Conservation (phyloP, 2,113 vertebrate genomes). For the Hyperopisus bebe region DNA sequence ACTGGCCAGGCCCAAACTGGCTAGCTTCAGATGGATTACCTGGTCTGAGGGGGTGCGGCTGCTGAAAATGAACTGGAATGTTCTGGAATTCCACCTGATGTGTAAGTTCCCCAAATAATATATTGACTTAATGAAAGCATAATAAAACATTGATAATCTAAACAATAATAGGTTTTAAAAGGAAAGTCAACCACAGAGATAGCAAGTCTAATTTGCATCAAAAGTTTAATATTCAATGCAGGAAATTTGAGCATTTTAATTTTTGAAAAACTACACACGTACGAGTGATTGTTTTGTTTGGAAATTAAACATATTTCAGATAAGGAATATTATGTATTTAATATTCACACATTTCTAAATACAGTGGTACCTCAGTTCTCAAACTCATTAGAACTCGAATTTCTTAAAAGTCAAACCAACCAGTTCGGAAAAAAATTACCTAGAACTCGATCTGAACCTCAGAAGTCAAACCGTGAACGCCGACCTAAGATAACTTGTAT, state of each 20-base stretch:
- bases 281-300: neutral
- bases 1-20: neutral
- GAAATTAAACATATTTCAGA: neutral
- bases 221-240: neutral
- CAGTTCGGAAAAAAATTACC: too few species aligned
- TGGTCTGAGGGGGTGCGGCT: neutral
- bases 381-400: too few species aligned
- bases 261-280: neutral
- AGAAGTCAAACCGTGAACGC: too few species aligned
- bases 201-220: neutral
- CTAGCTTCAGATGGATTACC: neutral
- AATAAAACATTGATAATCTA: neutral
- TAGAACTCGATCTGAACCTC: too few species aligned
- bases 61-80: neutral
- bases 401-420: too few species aligned
- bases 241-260: neutral
- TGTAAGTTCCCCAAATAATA: neutral
- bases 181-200: neutral
- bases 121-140: neutral
- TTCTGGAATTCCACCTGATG: neutral
- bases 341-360: neutral
- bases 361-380: too few species aligned
- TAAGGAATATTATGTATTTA: neutral
- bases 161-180: neutral
- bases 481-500: too few species aligned